phyloP scores from a whole-genome alignment of 2,113 vertebrate species.

The Cochlearius cochlearius region DNA sequence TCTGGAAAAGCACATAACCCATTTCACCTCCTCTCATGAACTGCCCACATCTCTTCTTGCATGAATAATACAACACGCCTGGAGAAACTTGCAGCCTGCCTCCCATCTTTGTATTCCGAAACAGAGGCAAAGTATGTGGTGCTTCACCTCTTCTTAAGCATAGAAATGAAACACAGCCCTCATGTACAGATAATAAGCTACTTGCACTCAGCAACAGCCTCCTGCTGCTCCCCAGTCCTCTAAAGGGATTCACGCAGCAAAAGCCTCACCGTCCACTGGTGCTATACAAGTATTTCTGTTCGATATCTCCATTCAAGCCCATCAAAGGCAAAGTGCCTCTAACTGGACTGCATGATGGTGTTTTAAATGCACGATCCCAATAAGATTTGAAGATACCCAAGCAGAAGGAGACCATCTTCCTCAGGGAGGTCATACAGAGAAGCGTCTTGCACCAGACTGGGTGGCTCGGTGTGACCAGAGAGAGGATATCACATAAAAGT shows the following conservation, averaged over 20 bases:
- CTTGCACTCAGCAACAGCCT: neutral
- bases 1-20: neutral
- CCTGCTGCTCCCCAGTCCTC: neutral
- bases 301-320: neutral
- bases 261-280: neutral
- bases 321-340: neutral
- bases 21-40: neutral
- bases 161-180: neutral
- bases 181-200: neutral
- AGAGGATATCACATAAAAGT: neutral
- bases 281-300: neutral
- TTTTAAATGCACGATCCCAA: neutral
- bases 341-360: accelerated
- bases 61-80: accelerated
- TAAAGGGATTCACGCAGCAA: neutral
- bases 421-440: neutral
- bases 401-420: neutral
- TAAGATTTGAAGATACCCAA: neutral
- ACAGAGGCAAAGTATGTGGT: neutral
- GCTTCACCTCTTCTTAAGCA: neutral
- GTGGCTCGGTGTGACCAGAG: neutral
- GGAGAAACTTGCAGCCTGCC: neutral
- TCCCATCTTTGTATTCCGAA: neutral
- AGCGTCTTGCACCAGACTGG: neutral
- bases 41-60: neutral